A percentile compares a stretch with the other conserved stretches of the same genome.
Conservation (phyloP, 2,888 invertebrate genomes). For the Auanema sp. region DNA sequence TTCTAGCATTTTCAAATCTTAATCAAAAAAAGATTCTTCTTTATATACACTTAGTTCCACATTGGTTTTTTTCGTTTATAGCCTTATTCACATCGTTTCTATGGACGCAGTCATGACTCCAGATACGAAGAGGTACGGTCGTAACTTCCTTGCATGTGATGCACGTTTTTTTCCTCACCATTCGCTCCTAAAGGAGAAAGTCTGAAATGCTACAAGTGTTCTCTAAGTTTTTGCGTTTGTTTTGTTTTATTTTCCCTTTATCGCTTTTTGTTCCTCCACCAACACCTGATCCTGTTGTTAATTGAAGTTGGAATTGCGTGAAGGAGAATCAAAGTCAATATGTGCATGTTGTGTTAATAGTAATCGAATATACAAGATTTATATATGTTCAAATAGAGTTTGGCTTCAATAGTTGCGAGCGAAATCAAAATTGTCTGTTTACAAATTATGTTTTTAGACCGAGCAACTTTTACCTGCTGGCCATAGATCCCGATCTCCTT, state of each 20-base stretch:
- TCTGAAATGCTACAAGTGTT: neutral
- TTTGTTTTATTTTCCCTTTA: neutral
- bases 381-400: too few relatives aligned
- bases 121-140: constrained; percentile 27
- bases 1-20: too few relatives aligned
- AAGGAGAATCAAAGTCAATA: too few relatives aligned
- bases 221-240: neutral
- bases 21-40: too few relatives aligned
- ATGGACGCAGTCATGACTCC: constrained; percentile 23
- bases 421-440: neutral
- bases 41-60: too few relatives aligned
- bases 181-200: too few relatives aligned
- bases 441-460: constrained; percentile 38
- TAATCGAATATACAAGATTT: too few relatives aligned
- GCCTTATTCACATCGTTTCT: constrained; percentile 26
- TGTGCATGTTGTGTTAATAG: too few relatives aligned
- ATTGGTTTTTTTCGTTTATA: constrained; percentile 12
- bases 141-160: constrained; percentile 3
- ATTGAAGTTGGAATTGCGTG: too few relatives aligned
- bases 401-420: too few relatives aligned
- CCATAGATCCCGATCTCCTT: constrained; percentile 48
- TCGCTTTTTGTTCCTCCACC: too few relatives aligned
- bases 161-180: constrained; percentile 8
- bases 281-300: too few relatives aligned
- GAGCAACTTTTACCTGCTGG: constrained; percentile 56